These are phyloP conservation scores for Himalopsyche japonica DNA, from an alignment of 2,888 invertebrate genomes.

Conservation along the genomic window DNA sequence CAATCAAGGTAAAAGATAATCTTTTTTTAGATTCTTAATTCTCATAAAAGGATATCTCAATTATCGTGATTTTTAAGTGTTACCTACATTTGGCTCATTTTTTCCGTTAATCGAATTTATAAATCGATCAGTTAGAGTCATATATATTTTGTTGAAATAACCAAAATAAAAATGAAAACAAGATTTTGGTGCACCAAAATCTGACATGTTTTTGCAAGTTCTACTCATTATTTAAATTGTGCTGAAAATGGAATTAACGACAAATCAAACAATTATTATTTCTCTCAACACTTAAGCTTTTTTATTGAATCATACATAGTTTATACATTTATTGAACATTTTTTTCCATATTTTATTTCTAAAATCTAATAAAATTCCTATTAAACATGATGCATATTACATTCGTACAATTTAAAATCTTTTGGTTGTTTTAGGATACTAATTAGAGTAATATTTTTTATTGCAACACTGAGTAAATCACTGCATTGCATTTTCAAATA, in stretches of 20 bases:
- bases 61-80: too few species aligned
- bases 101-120: too few species aligned
- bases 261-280: neutral
- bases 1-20: too few species aligned
- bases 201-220: too few species aligned
- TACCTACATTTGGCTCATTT: too few species aligned
- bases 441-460: neutral
- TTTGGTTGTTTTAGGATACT: neutral
- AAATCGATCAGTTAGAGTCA: too few species aligned
- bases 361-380: neutral
- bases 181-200: too few species aligned
- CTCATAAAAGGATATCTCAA: too few species aligned
- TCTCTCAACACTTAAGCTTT: conserved; percentile 18
- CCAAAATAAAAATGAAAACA: too few species aligned
- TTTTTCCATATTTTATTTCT: neutral
- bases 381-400: neutral
- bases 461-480: neutral
- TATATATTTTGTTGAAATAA: too few species aligned
- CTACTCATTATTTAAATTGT: too few species aligned
- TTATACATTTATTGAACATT: conserved; percentile 6
- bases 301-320: conserved; percentile 10
- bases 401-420: neutral
- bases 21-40: too few species aligned
- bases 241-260: neutral
- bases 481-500: neutral